A percentile compares a stretch with the other conserved stretches of the same genome.
These are phyloP conservation scores for Caenorhabditis sp. DNA, from an alignment of 2,888 invertebrate species.

Conservation along the genomic window DNA sequence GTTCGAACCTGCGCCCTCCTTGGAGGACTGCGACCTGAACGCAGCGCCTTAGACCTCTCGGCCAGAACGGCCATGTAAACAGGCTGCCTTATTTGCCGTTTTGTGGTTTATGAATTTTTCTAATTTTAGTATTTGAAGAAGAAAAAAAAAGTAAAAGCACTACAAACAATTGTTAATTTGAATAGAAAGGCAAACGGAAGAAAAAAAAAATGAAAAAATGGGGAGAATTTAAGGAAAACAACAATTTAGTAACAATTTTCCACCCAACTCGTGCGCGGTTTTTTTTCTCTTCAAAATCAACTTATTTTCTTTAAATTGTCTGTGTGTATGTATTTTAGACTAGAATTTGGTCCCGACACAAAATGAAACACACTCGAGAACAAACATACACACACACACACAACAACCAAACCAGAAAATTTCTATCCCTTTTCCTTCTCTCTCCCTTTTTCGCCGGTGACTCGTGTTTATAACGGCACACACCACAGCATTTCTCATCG, in stretches of 20 bases:
- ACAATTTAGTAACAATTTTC: not conserved
- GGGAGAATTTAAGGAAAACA: not conserved
- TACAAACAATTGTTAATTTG: not conserved
- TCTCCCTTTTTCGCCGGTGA: too few relatives aligned
- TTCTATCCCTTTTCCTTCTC: not conserved
- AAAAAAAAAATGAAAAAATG: not conserved
- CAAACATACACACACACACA: too few relatives aligned
- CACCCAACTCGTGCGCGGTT: not conserved
- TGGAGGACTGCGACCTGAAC: constrained; percentile 80
- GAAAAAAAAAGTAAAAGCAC: too few relatives aligned
- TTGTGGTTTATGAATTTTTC: too few relatives aligned
- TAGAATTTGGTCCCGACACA: too few relatives aligned
- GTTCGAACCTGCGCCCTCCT: constrained; percentile 64
- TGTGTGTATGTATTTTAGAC: too few relatives aligned
- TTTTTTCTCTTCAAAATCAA: not conserved
- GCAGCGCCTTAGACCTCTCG: constrained; percentile 87
- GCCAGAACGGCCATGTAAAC: constrained; percentile 54
- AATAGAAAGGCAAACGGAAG: too few relatives aligned
- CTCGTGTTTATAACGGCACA: not conserved
- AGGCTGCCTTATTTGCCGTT: too few relatives aligned
- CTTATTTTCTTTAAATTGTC: not conserved
- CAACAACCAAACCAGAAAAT: too few relatives aligned
- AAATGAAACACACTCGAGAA: too few relatives aligned
- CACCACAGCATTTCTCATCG: not conserved
- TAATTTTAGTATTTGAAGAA: too few relatives aligned